Percentiles rank a stretch among this genome's conserved stretches.
phyloP scores from a whole-genome alignment of 2,888 invertebrate genomes.

The Ganaspis brasiliensis region DNA sequence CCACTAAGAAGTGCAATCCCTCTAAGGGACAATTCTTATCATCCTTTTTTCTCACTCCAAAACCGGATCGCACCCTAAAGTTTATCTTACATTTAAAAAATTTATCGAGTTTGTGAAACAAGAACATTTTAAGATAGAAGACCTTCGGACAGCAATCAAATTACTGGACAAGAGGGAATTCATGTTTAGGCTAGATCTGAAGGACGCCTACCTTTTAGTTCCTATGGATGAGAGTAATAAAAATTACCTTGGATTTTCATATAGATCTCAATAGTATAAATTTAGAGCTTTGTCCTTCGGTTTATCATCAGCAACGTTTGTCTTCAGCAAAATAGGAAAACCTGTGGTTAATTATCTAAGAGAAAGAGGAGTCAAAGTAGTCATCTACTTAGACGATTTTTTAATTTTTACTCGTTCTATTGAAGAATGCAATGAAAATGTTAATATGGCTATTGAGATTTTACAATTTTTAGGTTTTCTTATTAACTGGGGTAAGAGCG shows the following conservation, averaged over 20 bases:
- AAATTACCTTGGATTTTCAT: conserved; percentile 58
- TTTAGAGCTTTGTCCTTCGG: conserved; percentile 59
- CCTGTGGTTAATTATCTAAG: conserved; percentile 45
- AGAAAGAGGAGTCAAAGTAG: conserved; percentile 25
- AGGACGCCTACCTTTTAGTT: not conserved
- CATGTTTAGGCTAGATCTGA: too few relatives aligned
- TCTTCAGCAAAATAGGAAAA: conserved; percentile 53
- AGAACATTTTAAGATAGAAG: conserved; percentile 51
- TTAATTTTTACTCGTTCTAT: conserved; percentile 38
- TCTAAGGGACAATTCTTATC: conserved; percentile 46
- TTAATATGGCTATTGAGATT: not conserved
- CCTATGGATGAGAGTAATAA: conserved; percentile 42
- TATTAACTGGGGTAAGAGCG: too few relatives aligned
- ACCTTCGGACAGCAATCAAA: conserved; percentile 39
- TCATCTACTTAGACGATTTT: conserved; percentile 52
- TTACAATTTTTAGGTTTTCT: conserved; percentile 43
- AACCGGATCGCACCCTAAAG: conserved; percentile 48
- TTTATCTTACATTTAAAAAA: conserved; percentile 44
- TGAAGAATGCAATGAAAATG: conserved; percentile 39
- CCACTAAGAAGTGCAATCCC: conserved; percentile 19
- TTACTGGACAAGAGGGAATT: too few relatives aligned
- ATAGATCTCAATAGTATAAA: conserved; percentile 50
- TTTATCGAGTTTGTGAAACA: conserved; percentile 44
- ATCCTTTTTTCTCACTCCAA: conserved; percentile 40
- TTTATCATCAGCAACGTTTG: conserved; percentile 43